These are phyloP conservation scores for Cremastinae sp. DNA, from an alignment of 2,888 invertebrate species.

Conservation along the genomic window DNA sequence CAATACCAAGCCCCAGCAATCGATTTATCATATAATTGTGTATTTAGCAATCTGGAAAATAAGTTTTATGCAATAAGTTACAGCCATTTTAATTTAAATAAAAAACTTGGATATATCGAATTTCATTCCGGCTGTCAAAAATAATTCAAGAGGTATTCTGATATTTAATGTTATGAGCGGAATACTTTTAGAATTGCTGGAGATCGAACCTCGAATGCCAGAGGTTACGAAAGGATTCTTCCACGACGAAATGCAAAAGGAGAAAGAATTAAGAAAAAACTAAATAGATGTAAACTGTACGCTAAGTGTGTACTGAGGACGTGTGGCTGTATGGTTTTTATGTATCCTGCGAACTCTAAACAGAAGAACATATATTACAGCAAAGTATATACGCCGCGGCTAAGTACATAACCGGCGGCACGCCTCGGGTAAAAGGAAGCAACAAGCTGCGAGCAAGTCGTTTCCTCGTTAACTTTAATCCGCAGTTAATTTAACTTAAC, in stretches of 20 bases:
- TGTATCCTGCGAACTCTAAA: slow-evolving; percentile 16
- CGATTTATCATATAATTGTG: not conserved
- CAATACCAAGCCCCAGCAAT: not conserved
- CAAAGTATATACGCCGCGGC: not conserved
- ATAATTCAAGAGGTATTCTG: too few species aligned
- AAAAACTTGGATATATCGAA: too few species aligned
- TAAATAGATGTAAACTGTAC: slow-evolving; percentile 35
- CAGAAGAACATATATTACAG: slow-evolving; percentile 5
- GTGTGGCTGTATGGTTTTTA: not conserved
- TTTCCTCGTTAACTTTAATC: slow-evolving; percentile 72
- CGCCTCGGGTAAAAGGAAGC: slow-evolving; percentile 67
- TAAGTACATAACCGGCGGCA: slow-evolving; percentile 34
- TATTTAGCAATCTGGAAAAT: too few species aligned
- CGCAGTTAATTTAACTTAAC: slow-evolving; percentile 73
- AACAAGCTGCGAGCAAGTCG: slow-evolving; percentile 71
- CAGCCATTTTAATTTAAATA: too few species aligned
- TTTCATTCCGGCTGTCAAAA: too few species aligned
- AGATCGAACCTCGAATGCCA: too few species aligned
- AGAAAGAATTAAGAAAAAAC: not conserved
- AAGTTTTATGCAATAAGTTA: too few species aligned
- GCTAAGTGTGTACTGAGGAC: slow-evolving; percentile 26
- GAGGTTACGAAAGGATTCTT: too few species aligned
- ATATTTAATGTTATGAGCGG: too few species aligned
- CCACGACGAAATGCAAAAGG: too few species aligned
- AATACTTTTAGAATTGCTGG: too few species aligned